Percentiles rank a stretch among this genome's conserved stretches.
These are phyloP conservation scores for Nothoprocta perdicaria DNA, from an alignment of 2,113 vertebrate genomes.

Conservation along the genomic window DNA sequence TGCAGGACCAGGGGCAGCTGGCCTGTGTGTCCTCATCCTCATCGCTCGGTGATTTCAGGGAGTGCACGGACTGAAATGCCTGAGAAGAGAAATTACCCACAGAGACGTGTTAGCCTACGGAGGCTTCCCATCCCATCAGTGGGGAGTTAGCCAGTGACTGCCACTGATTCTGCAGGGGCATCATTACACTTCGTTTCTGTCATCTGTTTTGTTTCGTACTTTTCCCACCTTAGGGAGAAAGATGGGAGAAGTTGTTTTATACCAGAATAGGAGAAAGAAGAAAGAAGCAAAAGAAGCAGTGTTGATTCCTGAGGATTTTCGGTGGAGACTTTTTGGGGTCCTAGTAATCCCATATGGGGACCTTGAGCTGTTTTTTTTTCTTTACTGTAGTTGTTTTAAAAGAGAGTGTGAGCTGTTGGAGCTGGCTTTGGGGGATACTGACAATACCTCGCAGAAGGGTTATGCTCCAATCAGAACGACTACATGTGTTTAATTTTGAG, in stretches of 20 bases:
- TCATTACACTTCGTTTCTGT: background rate
- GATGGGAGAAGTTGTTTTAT: background rate
- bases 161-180: rapidly evolving
- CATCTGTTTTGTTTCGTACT: rapidly evolving
- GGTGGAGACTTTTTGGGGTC: background rate
- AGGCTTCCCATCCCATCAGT: rapidly evolving
- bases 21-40: background rate
- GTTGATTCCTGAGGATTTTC: background rate
- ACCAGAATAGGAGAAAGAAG: background rate
- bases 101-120: background rate
- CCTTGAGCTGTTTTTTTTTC: background rate
- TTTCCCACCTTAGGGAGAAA: background rate
- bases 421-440: background rate
- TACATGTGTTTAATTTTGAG: slow-evolving; percentile 60
- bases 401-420: background rate
- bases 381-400: background rate
- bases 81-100: background rate
- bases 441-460: slow-evolving; percentile 59
- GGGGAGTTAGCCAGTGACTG: too few species aligned
- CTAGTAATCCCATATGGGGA: rapidly evolving
- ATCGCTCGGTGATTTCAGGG: rapidly evolving
- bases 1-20: background rate
- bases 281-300: background rate
- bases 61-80: rapidly evolving
- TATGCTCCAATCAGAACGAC: background rate